Conservation (phyloP, 2,797 vertebrate species). For the Xenentodon cancila region DNA sequence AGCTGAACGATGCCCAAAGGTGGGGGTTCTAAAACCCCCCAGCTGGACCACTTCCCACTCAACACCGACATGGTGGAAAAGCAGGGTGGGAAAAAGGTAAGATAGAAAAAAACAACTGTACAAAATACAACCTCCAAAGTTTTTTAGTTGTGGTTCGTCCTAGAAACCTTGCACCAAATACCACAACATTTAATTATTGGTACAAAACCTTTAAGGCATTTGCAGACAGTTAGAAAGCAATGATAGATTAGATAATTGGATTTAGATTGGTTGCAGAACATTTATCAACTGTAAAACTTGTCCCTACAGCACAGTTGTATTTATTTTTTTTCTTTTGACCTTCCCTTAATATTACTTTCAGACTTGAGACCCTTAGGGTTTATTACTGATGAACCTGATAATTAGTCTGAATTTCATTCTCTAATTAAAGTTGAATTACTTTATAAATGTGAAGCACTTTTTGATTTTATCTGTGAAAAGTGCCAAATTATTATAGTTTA, state of each 20-base stretch:
- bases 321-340: not conserved
- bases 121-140: too few species aligned
- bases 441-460: too few species aligned
- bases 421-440: slow-evolving; percentile 9
- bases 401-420: slow-evolving; percentile 18
- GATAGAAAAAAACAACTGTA: slow-evolving; percentile 17
- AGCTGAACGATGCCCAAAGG: slow-evolving; percentile 99
- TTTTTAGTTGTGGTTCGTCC: too few species aligned
- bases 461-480: too few species aligned
- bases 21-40: slow-evolving; percentile 99
- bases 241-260: not conserved
- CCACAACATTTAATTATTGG: too few species aligned
- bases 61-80: slow-evolving; percentile 99
- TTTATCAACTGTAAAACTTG: slow-evolving; percentile 10
- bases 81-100: slow-evolving; percentile 99
- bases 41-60: slow-evolving; percentile 96
- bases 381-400: slow-evolving; percentile 6
- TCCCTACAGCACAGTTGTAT: too few species aligned
- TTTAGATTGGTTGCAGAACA: slow-evolving; percentile 1
- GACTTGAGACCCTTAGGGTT: not conserved
- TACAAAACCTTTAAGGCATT: too few species aligned
- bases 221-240: too few species aligned
- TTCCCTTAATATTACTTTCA: not conserved
- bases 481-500: too few species aligned
- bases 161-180: too few species aligned